Evolutionary conservation across 1,140 invertebrate species (phyloP), one percentile per base, ranked within the genome.

Genomic region (Eufriesea mexicana): DNA sequence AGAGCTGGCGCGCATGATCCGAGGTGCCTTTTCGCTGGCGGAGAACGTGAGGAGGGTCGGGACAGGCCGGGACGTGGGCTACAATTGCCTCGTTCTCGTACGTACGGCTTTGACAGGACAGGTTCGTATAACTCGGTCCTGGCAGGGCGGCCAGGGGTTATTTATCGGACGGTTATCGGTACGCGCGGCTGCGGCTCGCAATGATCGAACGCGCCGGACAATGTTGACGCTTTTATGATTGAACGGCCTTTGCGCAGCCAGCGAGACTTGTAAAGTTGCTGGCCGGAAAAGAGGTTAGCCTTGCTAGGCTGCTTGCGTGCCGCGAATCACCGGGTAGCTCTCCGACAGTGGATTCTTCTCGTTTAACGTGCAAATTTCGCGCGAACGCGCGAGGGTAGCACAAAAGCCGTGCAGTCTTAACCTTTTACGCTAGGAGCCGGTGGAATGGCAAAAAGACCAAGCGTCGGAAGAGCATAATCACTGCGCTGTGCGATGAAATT

Each of bases 161-260:
- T 49, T 83, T 83, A 83, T 80, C 79, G 59, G 2, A 8, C 18
- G 70, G 35, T 62, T 64, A 74, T 83, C 55, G 80, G 47, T 54
- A n/a, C 62, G n/a, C 20, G 23, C 42, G 25, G 12, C 23, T 59
- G n/a, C 45, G 45, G 16, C n/a, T 25, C 9, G 57, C 5, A 25
- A 16, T 14, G 49, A 64, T 74, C 51, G 71, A 66, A 73, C 79
- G 8, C 16, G 20, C 10, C 35, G 64, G 35, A 45, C 59, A 55
- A 55, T 42, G 62, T 81, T 51, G n/a, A 28, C 51, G 20, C 28
- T 66, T 74, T 74, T 49, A 55, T 57, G 62, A 75, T 75, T 51
- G 64, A 81, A 57, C 61, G 79, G 51, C 25, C 35, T 55, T 67
- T 42, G 62, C 79, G 25, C 61, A 59, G 61, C 51, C 42, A 57